Base-by-base conservation (phyloP, 1,140 invertebrate species). In the Drosophila pseudoobscura region DNA sequence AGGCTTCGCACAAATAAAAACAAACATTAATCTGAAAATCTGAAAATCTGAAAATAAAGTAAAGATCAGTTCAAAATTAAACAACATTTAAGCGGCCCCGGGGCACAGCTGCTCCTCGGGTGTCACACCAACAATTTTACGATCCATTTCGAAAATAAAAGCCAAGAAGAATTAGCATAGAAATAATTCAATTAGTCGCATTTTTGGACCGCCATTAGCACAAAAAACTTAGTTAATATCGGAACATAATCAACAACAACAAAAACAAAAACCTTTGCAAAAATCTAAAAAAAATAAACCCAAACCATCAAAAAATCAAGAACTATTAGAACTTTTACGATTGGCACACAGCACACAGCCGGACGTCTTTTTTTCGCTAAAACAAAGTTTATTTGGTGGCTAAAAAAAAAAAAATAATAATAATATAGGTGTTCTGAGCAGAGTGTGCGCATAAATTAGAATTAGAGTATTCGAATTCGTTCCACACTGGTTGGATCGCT, bases 171-270 rank as follows among this genome's bases (percentile, higher is more conserved):
- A 82, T 87, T 88, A 82, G 82, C 78, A 87, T 87, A 64, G 56
- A 75, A 87, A 87, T 87, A 71, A 88, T 87, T 87, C 75, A 87
- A 87, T 87, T 85, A 85, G 74, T 49, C 73, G 65, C 35, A 78
- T 76, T 79, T 64, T 83, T 75, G 68, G 59, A 52, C 54, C 51
- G 49, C 50, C 55, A 80, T 82, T 50, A 70, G 73, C 66, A 65
- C 57, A 73, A 35, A 71, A 80, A 82, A 57, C 53, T 60, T 59
- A 78, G 76, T 75, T 75, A 75, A 82, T 78, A 71, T 70, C 26
- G 29, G 64, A 39, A 39, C 11, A 69, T 69, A 64, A 55, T 69
- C 29, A 60, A 17, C 17, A 17, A 17, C 0, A 50, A 51, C 41
- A 60, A 53, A 24, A 55, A 75, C 66, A 51, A 15, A 15, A 15